Percentiles rank a stretch among this genome's conserved stretches.
Evolutionary conservation across 1,140 invertebrate genomes (phyloP).

Genomic region (Pygmarrhopalites habei): DNA sequence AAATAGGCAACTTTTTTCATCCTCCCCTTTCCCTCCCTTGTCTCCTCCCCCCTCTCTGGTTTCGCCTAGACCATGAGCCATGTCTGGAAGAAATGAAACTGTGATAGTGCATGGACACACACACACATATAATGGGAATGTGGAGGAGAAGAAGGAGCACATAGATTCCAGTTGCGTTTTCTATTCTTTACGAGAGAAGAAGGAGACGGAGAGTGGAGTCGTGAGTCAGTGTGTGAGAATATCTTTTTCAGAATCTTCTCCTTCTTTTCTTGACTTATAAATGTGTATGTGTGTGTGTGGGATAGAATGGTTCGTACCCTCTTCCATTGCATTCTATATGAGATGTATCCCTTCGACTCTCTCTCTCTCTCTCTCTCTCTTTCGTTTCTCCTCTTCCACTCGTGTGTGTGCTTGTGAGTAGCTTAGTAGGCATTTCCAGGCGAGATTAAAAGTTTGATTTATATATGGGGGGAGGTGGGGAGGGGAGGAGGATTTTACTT

Average conservation of each 20-base stretch:
- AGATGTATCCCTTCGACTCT: not conserved
- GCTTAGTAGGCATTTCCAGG: conserved; percentile 37
- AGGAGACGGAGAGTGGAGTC: conserved; percentile 3
- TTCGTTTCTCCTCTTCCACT: not conserved
- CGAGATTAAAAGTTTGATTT: conserved; percentile 39
- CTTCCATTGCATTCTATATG: not conserved
- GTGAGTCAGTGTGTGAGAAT: conserved; percentile 4
- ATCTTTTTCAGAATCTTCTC: conserved; percentile 16
- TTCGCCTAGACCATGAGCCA: too few relatives aligned
- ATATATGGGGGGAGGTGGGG: too few relatives aligned
- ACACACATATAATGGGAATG: conserved; percentile 4
- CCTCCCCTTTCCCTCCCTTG: too few relatives aligned
- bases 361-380: not conserved
- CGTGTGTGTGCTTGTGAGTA: conserved; percentile 13
- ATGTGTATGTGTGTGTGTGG: not conserved
- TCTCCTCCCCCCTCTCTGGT: too few relatives aligned
- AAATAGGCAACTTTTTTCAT: too few relatives aligned
- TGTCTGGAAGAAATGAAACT: too few relatives aligned
- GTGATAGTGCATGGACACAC: not conserved
- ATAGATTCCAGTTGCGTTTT: conserved; percentile 7
- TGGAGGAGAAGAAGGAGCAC: not conserved
- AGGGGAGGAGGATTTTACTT: conserved; percentile 28
- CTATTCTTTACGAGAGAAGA: conserved; percentile 2
- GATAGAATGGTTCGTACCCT: not conserved
- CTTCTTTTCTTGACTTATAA: conserved; percentile 1